A percentile compares a stretch with the other conserved stretches of the same genome.
Evolutionary conservation across 2,888 invertebrate genomes (phyloP).

Genomic region (Mythimna loreyi): DNA sequence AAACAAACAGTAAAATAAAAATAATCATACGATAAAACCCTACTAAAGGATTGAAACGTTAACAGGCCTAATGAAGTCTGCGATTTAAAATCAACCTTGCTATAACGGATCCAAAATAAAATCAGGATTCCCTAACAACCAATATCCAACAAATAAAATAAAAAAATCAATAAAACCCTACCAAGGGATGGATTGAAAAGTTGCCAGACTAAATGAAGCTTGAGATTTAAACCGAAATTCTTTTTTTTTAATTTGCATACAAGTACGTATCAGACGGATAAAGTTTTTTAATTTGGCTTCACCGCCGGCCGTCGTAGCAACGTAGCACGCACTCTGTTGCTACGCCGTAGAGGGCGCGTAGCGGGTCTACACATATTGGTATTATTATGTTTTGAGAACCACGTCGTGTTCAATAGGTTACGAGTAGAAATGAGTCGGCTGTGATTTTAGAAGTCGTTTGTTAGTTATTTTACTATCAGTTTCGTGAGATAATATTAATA

Average conservation of each 20-base stretch:
- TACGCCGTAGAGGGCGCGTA: slow-evolving; percentile 59
- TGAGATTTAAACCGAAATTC: slow-evolving; percentile 35
- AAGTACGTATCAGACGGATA: slow-evolving; percentile 68
- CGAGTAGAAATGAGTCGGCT: not conserved
- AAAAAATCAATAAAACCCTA: slow-evolving; percentile 30
- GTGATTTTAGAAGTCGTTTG: not conserved
- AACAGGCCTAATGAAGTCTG: slow-evolving; percentile 59
- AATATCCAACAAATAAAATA: slow-evolving; percentile 25
- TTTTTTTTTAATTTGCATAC: slow-evolving; percentile 73
- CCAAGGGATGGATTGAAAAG: slow-evolving; percentile 38
- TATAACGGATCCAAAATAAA: no score
- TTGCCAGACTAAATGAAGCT: slow-evolving; percentile 61
- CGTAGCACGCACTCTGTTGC: slow-evolving; percentile 55
- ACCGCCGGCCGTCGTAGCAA: slow-evolving; percentile 42
- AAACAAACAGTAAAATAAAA: slow-evolving; percentile 21
- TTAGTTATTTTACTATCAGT: not conserved
- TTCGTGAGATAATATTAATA: no score
- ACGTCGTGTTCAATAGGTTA: not conserved
- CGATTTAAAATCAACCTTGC: slow-evolving; percentile 27
- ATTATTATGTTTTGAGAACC: slow-evolving; percentile 20
- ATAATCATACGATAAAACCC: slow-evolving; percentile 23
- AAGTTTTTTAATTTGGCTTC: slow-evolving; percentile 87
- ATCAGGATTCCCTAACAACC: not conserved
- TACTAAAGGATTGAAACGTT: slow-evolving; percentile 42
- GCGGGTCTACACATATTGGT: slow-evolving; percentile 22